phyloP scores from a whole-genome alignment of 2,113 vertebrate species.

The Ancistrus triradiatus region DNA sequence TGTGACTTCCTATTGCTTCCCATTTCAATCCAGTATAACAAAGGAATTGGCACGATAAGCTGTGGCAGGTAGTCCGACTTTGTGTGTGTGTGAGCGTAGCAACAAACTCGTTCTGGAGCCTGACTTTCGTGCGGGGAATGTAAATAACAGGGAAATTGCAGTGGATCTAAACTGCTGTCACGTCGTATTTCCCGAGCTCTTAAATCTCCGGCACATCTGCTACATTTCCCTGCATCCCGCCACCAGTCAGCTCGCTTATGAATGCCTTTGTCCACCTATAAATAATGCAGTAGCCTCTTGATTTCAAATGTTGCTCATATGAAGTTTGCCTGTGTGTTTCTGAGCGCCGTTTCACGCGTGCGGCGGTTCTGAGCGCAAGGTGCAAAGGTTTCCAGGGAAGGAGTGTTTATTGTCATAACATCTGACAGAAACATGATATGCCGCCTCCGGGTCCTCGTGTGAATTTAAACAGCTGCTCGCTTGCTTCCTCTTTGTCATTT shows the following conservation, averaged over 20 bases:
- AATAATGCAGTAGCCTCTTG: slow-evolving; percentile 61
- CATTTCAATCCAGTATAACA: too few species aligned
- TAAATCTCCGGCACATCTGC: slow-evolving; percentile 65
- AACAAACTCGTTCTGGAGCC: background rate
- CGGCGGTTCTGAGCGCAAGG: slow-evolving; percentile 8
- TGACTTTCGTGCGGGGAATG: slow-evolving; percentile 56
- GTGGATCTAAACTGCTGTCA: slow-evolving; percentile 72
- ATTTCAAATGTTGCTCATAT: slow-evolving; percentile 42
- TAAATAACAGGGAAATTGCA: slow-evolving; percentile 62
- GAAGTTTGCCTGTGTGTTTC: slow-evolving; percentile 42
- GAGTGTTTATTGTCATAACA: slow-evolving; percentile 41
- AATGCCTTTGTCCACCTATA: slow-evolving; percentile 63
- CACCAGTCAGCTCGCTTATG: slow-evolving; percentile 58
- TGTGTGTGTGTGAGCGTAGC: too few species aligned
- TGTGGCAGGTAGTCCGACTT: too few species aligned
- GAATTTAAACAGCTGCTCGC: slow-evolving; percentile 45
- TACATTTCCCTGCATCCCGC: slow-evolving; percentile 60
- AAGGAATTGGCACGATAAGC: too few species aligned
- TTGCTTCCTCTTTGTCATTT: slow-evolving; percentile 29
- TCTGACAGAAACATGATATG: slow-evolving; percentile 49
- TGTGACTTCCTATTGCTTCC: too few species aligned
- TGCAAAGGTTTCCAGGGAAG: slow-evolving; percentile 38
- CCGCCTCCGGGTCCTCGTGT: slow-evolving; percentile 24
- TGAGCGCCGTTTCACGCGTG: slow-evolving; percentile 21
- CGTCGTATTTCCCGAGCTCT: slow-evolving; percentile 65